Conservation (phyloP, 2,888 invertebrate species). For the Mantis religiosa region DNA sequence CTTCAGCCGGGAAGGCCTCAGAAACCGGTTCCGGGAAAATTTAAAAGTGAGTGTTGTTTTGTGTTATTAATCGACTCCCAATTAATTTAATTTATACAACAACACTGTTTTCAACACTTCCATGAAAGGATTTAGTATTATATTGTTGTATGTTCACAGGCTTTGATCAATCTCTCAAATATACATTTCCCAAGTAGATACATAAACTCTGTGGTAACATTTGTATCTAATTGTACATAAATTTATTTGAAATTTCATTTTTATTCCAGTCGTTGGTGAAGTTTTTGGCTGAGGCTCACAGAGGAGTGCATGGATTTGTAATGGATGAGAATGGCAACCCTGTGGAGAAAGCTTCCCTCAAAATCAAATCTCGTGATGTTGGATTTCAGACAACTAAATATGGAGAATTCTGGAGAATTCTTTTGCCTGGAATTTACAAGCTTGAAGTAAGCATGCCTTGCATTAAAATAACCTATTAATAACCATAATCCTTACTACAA, state of each 20-base stretch:
- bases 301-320: constrained; percentile 58
- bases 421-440: constrained; percentile 57
- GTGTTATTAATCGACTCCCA: too few relatives aligned
- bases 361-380: constrained; percentile 53
- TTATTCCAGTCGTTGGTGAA: constrained; percentile 48
- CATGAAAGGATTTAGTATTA: too few relatives aligned
- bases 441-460: constrained; percentile 45
- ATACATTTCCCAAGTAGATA: background rate
- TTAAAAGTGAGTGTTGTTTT: too few relatives aligned
- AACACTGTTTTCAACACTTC: too few relatives aligned
- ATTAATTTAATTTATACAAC: too few relatives aligned
- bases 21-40: too few relatives aligned
- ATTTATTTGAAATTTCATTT: background rate
- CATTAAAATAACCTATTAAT: background rate
- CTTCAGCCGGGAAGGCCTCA: too few relatives aligned
- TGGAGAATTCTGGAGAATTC: constrained; percentile 63
- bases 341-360: constrained; percentile 49
- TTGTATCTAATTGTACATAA: background rate
- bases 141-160: too few relatives aligned
- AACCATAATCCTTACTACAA: too few relatives aligned
- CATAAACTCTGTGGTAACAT: background rate
- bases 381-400: constrained; percentile 51
- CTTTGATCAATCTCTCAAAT: too few relatives aligned
- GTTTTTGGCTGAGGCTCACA: constrained; percentile 52
- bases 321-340: constrained; percentile 48